Evolutionary conservation across 2,113 vertebrate genomes (phyloP), one percentile per base, ranked within the genome.

Genomic region (Corapipo altera): DNA sequence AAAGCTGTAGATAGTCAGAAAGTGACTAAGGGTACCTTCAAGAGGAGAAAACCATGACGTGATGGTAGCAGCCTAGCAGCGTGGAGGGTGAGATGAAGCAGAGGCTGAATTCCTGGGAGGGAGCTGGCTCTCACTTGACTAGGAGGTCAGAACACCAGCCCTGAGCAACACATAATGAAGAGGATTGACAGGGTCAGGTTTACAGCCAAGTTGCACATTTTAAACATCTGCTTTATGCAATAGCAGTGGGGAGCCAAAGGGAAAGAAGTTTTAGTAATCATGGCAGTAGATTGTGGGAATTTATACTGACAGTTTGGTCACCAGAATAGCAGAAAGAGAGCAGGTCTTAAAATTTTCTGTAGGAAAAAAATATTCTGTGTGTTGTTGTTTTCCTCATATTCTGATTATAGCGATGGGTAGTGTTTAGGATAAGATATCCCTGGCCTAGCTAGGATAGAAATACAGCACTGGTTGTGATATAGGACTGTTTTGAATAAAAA

Each of bases 401-500:
- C 39, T 86, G 39, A 55, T 71, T 64, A 43, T 8, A 74, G 55
- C 37, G 76, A 54, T 61, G 5, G 4, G 8, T 65, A 46, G 32
- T 46, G 9, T 58, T 92, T 58, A 85, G 27, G 35, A 80, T 71
- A 74, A 86, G 77, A 74, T 70, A 22, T 91, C 16, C 43, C 19
- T 49, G 44, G 66, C n/a, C 26, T 20, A 33, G 30, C 62, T 77
- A 73, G 55, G 6, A 20, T 55, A 59, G 55, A 74, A 83, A 74
- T 58, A n/a, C 8, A 49, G 35, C 22, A 14, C 41, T 86, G 48
- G 20, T 86, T 93, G 75, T 92, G 64, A 86, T 59, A 70, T 22
- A 66, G 21, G 23, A 37, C 59, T 94, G 72, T 77, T 93, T 71
- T 84, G 76, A 91, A 77, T 43, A 88, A 72, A 93, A 95, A 91